Evolutionary conservation across 2,113 vertebrate species (phyloP).

Genomic region (Glareola pratincola): DNA sequence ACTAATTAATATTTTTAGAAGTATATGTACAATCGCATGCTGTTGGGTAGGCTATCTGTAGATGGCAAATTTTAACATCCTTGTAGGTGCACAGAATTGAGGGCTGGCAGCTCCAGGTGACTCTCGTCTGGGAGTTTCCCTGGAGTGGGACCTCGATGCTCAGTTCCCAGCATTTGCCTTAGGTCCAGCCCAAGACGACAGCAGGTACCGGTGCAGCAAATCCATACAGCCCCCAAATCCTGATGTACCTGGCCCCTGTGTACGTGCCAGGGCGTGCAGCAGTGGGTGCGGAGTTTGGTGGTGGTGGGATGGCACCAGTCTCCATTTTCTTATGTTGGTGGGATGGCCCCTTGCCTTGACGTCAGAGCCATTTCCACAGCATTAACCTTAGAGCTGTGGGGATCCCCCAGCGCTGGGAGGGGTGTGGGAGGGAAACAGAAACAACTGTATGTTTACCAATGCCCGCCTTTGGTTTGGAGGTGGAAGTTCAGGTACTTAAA

Average conservation of each 20-base stretch:
- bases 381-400: background rate
- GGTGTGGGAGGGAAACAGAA: background rate
- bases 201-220: background rate
- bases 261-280: rapidly evolving
- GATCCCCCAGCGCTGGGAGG: background rate
- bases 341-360: background rate
- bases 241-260: rapidly evolving
- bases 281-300: background rate
- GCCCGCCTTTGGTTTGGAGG: background rate
- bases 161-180: background rate
- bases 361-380: background rate
- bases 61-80: background rate
- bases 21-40: rapidly evolving
- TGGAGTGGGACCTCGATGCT: rapidly evolving
- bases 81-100: rapidly evolving
- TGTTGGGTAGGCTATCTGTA: no score
- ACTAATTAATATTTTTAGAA: background rate
- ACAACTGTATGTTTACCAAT: background rate
- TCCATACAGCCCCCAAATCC: background rate
- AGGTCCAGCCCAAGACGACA: background rate
- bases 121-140: background rate
- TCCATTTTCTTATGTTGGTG: background rate
- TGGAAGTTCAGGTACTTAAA: background rate
- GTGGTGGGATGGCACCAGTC: background rate
- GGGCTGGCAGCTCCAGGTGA: background rate